These are phyloP conservation scores for Tringa solitaria DNA, from an alignment of 2,113 vertebrate species.

Conservation along the genomic window DNA sequence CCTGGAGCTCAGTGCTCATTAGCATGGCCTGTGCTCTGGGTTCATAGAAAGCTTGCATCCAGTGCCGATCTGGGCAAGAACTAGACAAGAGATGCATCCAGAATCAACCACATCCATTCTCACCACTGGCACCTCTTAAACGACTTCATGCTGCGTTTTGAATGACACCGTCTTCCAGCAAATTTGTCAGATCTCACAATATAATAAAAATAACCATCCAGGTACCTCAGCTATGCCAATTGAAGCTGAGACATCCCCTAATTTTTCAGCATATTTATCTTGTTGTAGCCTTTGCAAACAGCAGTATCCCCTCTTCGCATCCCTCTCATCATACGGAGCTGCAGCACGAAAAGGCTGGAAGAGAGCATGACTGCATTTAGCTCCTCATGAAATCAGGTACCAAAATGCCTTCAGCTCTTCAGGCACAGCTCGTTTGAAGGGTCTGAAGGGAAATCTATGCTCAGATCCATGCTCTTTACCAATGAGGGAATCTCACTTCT, in stretches of 20 bases:
- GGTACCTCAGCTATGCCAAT: background rate
- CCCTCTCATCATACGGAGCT: background rate
- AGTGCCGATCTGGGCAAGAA: background rate
- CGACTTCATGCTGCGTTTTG: background rate
- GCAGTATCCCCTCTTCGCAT: background rate
- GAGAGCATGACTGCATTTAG: background rate
- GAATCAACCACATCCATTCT: background rate
- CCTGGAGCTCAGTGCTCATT: background rate
- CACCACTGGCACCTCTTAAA: background rate
- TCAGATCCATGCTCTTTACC: background rate
- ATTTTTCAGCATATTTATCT: background rate
- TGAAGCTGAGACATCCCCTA: background rate
- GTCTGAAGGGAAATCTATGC: background rate
- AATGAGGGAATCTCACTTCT: background rate
- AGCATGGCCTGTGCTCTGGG: background rate
- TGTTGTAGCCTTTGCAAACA: background rate
- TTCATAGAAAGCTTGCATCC: background rate
- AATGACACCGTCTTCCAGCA: background rate
- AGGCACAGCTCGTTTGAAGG: background rate
- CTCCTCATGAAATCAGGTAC: background rate
- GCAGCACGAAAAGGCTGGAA: background rate
- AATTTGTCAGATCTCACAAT: background rate
- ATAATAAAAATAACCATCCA: background rate
- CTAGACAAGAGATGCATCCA: background rate
- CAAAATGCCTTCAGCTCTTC: background rate